Evolutionary conservation across 2,888 invertebrate genomes (phyloP), one percentile per base, ranked within the genome.

Genomic region (Parthenolecanium corni): DNA sequence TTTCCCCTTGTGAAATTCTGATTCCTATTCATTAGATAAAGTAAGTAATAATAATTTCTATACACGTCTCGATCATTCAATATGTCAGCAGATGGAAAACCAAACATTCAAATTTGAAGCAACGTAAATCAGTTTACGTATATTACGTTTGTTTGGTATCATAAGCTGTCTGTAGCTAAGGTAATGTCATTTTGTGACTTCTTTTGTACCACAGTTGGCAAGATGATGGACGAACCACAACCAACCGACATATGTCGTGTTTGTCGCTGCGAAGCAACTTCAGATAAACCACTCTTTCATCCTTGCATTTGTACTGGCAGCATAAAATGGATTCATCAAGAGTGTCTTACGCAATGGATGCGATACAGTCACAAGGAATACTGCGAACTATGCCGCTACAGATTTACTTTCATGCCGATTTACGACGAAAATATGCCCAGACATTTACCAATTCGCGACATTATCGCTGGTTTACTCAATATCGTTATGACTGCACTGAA

Each of bases 341-440:
- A 97, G 73, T 96, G 97, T 76, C 79, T 98, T 66, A 86, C 95
- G 70, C 96, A 98, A 77, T 98, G 98, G 98, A 89, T 98, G 83
- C 85, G 95, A 67, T 97, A 98, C 75, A 96, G 95, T 66, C 84
- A 94, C 69, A 97, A 97, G 77, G 97, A 98, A 75, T 95, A 92
- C 73, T 98, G 98, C 78, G 98, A 98, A 75, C 76, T 98, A 67
- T 98, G 97, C 75, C 92, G 95, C 66, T 91, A 98, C 76, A 63
- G 68, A 65, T 98, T 97, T 76, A 92, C 94, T 3, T 98, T 98
- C 72, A 94, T 93, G 71, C 98, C 98, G 25, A 97, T 98, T 70
- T 98, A 98, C 76, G 93, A 96, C n/a, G 93, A 96, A 25, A 97
- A 98, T 74, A 98, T 98, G 98, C 98, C 98, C n/a, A 83, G 95